phyloP scores from a whole-genome alignment of 2,113 vertebrate species.

The Cariama cristata region DNA sequence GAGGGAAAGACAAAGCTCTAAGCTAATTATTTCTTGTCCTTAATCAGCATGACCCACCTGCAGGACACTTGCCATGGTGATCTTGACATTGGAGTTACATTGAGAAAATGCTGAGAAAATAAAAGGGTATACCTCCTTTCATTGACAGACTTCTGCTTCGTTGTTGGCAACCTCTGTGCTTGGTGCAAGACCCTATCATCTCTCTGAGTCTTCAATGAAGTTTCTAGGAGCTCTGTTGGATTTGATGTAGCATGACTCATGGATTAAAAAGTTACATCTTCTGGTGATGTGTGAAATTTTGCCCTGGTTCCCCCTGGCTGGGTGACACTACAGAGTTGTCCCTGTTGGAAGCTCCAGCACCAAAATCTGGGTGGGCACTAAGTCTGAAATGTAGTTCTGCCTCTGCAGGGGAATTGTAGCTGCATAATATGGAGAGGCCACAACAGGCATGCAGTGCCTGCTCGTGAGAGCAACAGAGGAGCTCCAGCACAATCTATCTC shows the following conservation, averaged over 20 bases:
- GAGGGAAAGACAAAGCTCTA: background rate
- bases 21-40: background rate
- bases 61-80: background rate
- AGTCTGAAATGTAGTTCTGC: background rate
- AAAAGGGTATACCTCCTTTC: background rate
- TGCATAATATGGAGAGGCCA: background rate
- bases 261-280: background rate
- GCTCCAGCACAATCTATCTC: rapidly evolving
- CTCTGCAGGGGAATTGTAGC: background rate
- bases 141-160: background rate
- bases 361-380: background rate
- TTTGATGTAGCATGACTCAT: background rate
- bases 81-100: background rate
- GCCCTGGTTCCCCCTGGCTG: background rate
- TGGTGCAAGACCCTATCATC: background rate
- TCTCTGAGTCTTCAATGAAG: background rate
- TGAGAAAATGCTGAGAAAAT: background rate
- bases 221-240: background rate
- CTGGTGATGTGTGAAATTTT: background rate
- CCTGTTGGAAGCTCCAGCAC: background rate
- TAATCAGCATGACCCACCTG: background rate
- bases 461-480: background rate
- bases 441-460: rapidly evolving
- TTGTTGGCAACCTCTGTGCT: background rate
- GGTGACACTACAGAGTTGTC: background rate